Conservation (phyloP, 2,888 invertebrate genomes). For the Phortica magna region DNA sequence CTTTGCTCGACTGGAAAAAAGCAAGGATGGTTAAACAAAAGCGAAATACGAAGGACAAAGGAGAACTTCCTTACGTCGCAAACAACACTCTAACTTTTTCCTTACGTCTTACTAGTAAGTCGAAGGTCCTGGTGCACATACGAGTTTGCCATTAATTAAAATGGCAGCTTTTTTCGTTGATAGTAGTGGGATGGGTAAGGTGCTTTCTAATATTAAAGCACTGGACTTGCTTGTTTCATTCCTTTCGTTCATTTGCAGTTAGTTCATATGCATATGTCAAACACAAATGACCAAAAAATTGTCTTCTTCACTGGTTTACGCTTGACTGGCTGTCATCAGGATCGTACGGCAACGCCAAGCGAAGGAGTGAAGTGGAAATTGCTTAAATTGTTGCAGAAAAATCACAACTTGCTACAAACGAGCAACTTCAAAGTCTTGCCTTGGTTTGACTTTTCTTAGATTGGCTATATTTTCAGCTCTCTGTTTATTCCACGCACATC, state of each 20-base stretch:
- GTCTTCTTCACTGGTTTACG: not conserved
- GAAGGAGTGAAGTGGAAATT: not conserved
- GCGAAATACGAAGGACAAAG: not conserved
- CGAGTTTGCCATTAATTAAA: constrained; percentile 69
- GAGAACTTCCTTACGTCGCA: not conserved
- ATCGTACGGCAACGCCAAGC: not conserved
- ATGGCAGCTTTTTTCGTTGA: constrained; percentile 45
- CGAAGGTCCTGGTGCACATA: constrained; percentile 55
- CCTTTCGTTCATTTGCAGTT: not conserved
- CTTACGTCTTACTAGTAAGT: constrained; percentile 51
- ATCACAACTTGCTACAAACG: constrained; percentile 22
- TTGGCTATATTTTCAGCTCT: constrained; percentile 2
- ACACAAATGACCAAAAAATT: constrained; percentile 12
- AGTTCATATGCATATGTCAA: not conserved
- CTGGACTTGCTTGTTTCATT: not conserved
- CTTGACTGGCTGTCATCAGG: constrained; percentile 11
- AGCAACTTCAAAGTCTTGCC: constrained; percentile 23
- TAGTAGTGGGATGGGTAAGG: not conserved
- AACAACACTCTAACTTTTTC: constrained; percentile 36
- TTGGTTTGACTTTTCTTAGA: not conserved
- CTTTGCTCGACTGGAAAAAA: constrained; percentile 10
- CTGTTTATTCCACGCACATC: not conserved
- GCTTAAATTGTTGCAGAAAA: constrained; percentile 1
- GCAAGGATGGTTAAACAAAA: constrained; percentile 4
- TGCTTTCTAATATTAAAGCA: not conserved